These are phyloP conservation scores for Andinoacara biseriatus DNA, from an alignment of 2,113 vertebrate species.

Conservation along the genomic window DNA sequence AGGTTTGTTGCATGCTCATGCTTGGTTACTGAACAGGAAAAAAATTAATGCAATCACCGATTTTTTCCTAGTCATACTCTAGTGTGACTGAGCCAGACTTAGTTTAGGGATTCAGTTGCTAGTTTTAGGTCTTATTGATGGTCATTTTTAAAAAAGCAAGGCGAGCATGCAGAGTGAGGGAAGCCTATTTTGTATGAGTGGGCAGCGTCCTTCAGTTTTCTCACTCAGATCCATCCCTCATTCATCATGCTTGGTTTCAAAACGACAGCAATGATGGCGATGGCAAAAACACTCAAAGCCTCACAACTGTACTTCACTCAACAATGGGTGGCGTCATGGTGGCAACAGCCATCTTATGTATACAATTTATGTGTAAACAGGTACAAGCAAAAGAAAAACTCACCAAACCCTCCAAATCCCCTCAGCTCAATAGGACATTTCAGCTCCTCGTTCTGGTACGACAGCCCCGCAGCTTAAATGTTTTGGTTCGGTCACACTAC, in stretches of 20 bases:
- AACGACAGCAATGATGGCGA: neutral
- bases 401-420: neutral
- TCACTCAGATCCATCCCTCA: neutral
- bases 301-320: neutral
- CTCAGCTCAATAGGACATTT: neutral
- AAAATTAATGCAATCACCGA: too few relatives aligned
- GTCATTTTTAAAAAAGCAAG: too few relatives aligned
- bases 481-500: neutral
- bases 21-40: too few relatives aligned
- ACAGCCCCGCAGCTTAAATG: neutral
- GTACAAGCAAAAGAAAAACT: neutral
- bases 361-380: neutral
- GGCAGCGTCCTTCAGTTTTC: neutral
- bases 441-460: neutral
- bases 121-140: too few relatives aligned
- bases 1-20: too few relatives aligned
- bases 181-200: neutral
- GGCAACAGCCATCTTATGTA: neutral
- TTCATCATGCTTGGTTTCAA: neutral
- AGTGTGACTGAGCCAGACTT: too few relatives aligned
- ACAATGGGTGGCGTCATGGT: neutral
- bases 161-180: rapidly evolving
- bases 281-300: neutral
- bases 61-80: too few relatives aligned
- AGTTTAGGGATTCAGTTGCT: too few relatives aligned